Evolutionary conservation across 2,797 vertebrate genomes (phyloP).

Genomic region (Lagocephalus sceleratus): DNA sequence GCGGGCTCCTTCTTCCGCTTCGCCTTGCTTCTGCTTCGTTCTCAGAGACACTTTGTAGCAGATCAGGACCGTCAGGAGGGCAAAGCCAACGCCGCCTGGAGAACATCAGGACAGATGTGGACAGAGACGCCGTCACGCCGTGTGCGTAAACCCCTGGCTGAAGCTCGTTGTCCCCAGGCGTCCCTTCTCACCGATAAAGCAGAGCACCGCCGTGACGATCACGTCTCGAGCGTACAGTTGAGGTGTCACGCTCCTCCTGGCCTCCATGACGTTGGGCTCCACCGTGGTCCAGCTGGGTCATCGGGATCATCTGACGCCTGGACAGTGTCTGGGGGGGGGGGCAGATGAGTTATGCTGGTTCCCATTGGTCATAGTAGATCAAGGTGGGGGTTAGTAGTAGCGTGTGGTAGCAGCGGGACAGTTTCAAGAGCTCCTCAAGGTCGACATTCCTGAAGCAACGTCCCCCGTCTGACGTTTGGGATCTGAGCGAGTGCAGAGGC

Average conservation of each 20-base stretch:
- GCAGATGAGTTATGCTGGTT: too few species aligned
- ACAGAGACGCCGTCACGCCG: too few species aligned
- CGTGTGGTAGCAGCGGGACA: too few species aligned
- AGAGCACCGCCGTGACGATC: constrained; percentile 75
- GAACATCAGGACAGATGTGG: constrained; percentile 11
- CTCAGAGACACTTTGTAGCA: constrained; percentile 68
- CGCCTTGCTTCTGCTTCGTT: constrained; percentile 33
- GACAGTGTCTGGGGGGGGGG: constrained; percentile 43
- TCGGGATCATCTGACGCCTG: constrained; percentile 67
- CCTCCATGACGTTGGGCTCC: constrained; percentile 68
- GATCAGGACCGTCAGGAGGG: constrained; percentile 73
- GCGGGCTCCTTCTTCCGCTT: constrained; percentile 31
- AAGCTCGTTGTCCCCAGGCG: too few species aligned
- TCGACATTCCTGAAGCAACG: too few species aligned
- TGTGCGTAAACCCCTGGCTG: too few species aligned
- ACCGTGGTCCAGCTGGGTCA: constrained; percentile 59
- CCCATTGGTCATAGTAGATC: too few species aligned
- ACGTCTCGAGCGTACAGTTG: constrained; percentile 72
- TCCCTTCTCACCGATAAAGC: constrained; percentile 80
- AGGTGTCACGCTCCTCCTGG: constrained; percentile 47
- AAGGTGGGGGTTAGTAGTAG: too few species aligned
- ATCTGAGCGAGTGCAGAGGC: too few species aligned
- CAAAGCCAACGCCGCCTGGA: constrained; percentile 72
- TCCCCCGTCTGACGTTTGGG: too few species aligned
- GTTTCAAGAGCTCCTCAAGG: too few species aligned